Conservation (phyloP, 2,113 vertebrate genomes). For the Sander lucioperca region DNA sequence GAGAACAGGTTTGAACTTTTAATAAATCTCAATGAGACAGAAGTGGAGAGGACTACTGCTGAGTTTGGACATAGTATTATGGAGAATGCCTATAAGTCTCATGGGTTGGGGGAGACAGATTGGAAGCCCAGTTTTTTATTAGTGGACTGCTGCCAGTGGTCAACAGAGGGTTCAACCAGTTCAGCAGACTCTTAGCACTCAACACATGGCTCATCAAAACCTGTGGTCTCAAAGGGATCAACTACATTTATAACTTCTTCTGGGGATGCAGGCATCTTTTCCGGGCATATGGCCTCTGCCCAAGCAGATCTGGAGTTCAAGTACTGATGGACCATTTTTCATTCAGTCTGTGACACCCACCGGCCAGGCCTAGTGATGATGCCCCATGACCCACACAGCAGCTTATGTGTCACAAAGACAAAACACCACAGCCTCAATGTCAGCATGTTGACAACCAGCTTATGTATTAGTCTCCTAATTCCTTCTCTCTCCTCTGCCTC, state of each 20-base stretch:
- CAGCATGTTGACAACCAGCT: neutral
- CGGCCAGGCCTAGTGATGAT: neutral
- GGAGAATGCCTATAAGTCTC: neutral
- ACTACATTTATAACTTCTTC: neutral
- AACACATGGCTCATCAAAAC: slow-evolving; percentile 13
- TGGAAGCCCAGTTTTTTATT: no score
- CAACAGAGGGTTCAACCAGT: no score
- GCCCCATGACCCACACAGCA: neutral
- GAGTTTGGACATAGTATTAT: neutral
- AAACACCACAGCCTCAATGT: neutral
- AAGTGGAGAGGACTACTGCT: neutral
- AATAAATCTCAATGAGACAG: neutral
- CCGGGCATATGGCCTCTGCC: neutral
- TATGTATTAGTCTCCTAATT: neutral
- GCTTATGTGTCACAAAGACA: neutral
- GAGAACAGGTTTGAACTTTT: neutral
- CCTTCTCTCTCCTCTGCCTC: neutral
- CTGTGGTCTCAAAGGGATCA: neutral
- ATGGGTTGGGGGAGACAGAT: neutral
- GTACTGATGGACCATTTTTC: neutral
- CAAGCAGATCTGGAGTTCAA: neutral
- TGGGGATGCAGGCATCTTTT: neutral
- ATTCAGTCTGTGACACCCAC: neutral
- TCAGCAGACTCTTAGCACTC: neutral
- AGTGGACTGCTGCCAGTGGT: neutral